Conservation (phyloP, 2,797 vertebrate genomes). For the Siniperca obscura region DNA sequence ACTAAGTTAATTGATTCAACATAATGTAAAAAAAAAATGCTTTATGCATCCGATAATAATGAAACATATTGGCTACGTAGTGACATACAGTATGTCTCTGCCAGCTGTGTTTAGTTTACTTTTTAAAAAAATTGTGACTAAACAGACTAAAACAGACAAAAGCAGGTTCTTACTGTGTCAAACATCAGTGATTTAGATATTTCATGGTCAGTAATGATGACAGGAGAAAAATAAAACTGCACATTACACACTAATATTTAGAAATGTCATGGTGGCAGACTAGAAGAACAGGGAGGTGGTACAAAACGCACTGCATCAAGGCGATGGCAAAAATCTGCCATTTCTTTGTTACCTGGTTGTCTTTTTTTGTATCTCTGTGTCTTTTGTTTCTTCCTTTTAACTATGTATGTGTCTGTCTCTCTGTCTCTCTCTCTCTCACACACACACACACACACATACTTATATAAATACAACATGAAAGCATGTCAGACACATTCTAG, state of each 20-base stretch:
- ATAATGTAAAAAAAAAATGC: no score
- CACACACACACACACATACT: not conserved
- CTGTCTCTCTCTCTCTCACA: not conserved
- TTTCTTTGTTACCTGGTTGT: not conserved
- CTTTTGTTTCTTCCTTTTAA: not conserved
- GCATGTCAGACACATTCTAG: constrained; percentile 3
- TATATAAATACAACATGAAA: not conserved
- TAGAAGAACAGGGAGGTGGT: not conserved
- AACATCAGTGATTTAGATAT: not conserved
- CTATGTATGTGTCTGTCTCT: not conserved
- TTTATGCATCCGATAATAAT: no score
- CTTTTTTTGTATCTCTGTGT: not conserved
- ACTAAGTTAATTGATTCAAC: not conserved
- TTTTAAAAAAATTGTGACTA: not conserved
- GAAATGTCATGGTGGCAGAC: not conserved
- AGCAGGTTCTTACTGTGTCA: not conserved
- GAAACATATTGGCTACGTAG: not conserved
- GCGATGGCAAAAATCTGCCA: not conserved
- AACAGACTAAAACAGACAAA: no score
- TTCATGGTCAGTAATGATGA: not conserved
- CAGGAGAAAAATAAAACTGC: not conserved
- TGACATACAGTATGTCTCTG: not conserved
- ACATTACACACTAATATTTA: not conserved
- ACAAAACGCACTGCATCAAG: not conserved
- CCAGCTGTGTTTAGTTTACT: not conserved